Conservation (phyloP, 2,113 vertebrate species). For the Sakesphorus luctuosus region DNA sequence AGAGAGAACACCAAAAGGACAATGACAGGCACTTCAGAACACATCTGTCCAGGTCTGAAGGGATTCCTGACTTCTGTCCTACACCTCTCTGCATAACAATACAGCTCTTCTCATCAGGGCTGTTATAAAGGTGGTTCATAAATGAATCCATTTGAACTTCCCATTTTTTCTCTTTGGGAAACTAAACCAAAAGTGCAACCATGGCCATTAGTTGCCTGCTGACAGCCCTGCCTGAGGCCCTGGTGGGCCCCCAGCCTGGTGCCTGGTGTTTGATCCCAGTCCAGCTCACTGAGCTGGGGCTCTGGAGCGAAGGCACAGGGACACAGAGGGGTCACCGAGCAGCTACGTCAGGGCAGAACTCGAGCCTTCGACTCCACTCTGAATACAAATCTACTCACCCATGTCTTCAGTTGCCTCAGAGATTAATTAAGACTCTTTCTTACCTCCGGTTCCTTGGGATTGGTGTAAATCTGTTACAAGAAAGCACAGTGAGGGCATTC, state of each 20-base stretch:
- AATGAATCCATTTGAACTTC: background rate
- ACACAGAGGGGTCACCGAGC: slow-evolving; percentile 29
- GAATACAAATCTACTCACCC: slow-evolving; percentile 63
- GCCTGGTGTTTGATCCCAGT: slow-evolving; percentile 24
- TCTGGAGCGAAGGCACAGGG: slow-evolving; percentile 9
- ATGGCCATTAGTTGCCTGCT: background rate
- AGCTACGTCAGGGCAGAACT: slow-evolving; percentile 37
- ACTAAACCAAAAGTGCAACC: background rate
- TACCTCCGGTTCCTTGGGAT: slow-evolving; percentile 79
- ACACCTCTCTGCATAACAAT: background rate
- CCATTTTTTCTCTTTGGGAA: background rate
- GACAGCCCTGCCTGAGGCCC: background rate
- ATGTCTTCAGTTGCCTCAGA: slow-evolving; percentile 16
- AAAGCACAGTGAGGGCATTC: slow-evolving; percentile 66
- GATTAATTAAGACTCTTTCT: slow-evolving; percentile 66
- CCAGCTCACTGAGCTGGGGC: slow-evolving; percentile 45
- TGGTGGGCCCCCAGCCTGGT: background rate
- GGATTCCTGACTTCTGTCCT: background rate
- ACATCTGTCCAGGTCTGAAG: background rate
- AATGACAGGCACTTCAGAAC: background rate
- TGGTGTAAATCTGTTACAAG: slow-evolving; percentile 78
- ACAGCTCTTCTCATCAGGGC: background rate
- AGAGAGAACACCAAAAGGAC: background rate
- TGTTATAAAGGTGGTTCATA: background rate
- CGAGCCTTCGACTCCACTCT: slow-evolving; percentile 22